A percentile compares a stretch with the other conserved stretches of the same genome.
Conservation (phyloP, 2,888 invertebrate genomes). For the Zele albiditarsus region DNA sequence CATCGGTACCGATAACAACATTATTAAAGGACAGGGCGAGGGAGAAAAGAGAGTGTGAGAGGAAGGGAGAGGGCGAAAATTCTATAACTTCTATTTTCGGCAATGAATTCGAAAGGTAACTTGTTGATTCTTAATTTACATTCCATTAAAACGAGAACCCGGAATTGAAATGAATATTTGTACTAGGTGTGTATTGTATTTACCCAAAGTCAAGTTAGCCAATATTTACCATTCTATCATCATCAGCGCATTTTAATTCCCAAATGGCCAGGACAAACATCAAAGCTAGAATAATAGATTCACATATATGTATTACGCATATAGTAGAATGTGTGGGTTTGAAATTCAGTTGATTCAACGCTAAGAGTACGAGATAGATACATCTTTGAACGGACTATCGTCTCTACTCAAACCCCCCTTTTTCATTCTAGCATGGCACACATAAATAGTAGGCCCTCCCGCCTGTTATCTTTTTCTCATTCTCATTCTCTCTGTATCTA, state of each 20-base stretch:
- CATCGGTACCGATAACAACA: no score
- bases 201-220: not conserved
- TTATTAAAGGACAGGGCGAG: no score
- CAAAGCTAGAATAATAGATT: not conserved
- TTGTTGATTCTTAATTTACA: not conserved
- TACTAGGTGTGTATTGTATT: not conserved
- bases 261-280: not conserved
- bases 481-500: not conserved
- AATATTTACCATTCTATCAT: not conserved
- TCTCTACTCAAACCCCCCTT: conserved; percentile 3
- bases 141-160: not conserved
- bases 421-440: conserved; percentile 17
- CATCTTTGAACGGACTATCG: conserved; percentile 1
- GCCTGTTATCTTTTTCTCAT: not conserved
- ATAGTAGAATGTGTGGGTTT: not conserved
- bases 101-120: conserved; percentile 7
- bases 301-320: not conserved
- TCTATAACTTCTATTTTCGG: not conserved
- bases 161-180: not conserved
- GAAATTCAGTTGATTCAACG: not conserved
- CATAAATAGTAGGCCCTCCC: conserved; percentile 11
- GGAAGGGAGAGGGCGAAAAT: not conserved
- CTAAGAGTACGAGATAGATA: not conserved
- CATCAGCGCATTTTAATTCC: not conserved
- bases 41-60: no score